Evolutionary conservation across 2,888 invertebrate genomes (phyloP).

Genomic region (Bombylius major): DNA sequence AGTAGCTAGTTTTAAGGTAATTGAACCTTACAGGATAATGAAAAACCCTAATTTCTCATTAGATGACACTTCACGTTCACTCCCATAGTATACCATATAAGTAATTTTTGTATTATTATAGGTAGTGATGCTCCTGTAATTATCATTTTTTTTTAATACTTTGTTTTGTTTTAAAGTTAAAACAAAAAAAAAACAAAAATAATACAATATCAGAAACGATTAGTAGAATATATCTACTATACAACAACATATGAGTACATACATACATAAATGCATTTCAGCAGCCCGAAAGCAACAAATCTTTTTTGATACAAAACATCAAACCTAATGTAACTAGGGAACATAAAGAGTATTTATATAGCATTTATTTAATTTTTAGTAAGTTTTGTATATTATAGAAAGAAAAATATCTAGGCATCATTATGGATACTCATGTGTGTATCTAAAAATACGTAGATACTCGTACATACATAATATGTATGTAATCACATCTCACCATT

Average conservation of each 20-base stretch:
- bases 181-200: too few species aligned
- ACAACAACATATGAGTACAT: too few species aligned
- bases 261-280: not conserved
- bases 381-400: too few species aligned
- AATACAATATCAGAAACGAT: constrained; percentile 1
- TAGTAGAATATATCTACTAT: not conserved
- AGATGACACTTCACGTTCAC: not conserved
- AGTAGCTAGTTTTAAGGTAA: not conserved
- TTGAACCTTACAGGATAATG: not conserved
- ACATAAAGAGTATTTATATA: too few species aligned
- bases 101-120: not conserved
- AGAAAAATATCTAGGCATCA: too few species aligned
- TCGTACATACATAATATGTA: not conserved
- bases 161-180: not conserved
- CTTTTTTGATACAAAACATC: not conserved
- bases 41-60: constrained; percentile 7
- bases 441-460: too few species aligned
- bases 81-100: not conserved
- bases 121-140: not conserved
- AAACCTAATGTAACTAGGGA: too few species aligned
- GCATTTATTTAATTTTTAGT: too few species aligned
- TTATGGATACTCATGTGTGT: too few species aligned
- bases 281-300: not conserved
- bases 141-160: constrained; percentile 1
- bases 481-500: not conserved